phyloP scores from a whole-genome alignment of 1,140 invertebrate species.

The Heliconius hermathena region DNA sequence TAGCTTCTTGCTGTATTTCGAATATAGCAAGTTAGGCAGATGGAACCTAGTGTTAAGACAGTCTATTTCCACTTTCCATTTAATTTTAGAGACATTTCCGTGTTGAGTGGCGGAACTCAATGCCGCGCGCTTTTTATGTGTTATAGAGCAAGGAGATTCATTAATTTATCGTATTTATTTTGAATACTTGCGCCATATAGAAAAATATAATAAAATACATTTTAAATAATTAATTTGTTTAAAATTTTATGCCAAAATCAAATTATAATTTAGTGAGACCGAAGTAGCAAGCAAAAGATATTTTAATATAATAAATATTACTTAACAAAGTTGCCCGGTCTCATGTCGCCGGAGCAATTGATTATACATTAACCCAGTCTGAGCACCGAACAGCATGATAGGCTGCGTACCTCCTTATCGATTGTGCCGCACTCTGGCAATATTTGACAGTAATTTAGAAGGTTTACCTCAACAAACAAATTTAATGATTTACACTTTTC shows the following conservation, averaged over 20 bases:
- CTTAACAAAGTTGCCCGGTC: neutral
- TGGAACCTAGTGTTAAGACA: too few species aligned
- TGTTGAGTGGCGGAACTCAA: too few species aligned
- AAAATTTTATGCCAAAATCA: neutral
- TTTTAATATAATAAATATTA: neutral
- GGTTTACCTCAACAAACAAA: neutral
- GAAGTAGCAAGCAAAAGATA: neutral
- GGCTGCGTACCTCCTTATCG: conserved; percentile 6
- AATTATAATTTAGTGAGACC: neutral
- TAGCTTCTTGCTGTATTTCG: neutral
- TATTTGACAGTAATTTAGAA: conserved; percentile 12
- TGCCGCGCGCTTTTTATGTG: too few species aligned
- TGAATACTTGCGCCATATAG: too few species aligned
- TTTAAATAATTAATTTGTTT: neutral
- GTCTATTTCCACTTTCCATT: too few species aligned
- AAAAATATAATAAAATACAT: too few species aligned
- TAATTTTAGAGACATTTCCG: too few species aligned
- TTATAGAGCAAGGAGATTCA: too few species aligned
- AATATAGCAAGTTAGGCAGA: too few species aligned
- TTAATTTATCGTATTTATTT: too few species aligned
- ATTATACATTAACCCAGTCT: conserved; percentile 23
- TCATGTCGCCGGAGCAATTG: conserved; percentile 15
- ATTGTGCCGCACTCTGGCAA: neutral
- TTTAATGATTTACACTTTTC: neutral
- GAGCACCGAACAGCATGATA: conserved; percentile 16